Percentiles rank a stretch among this genome's conserved stretches.
phyloP scores from a whole-genome alignment of 2,113 vertebrate species.

The Eleginops maclovinus region DNA sequence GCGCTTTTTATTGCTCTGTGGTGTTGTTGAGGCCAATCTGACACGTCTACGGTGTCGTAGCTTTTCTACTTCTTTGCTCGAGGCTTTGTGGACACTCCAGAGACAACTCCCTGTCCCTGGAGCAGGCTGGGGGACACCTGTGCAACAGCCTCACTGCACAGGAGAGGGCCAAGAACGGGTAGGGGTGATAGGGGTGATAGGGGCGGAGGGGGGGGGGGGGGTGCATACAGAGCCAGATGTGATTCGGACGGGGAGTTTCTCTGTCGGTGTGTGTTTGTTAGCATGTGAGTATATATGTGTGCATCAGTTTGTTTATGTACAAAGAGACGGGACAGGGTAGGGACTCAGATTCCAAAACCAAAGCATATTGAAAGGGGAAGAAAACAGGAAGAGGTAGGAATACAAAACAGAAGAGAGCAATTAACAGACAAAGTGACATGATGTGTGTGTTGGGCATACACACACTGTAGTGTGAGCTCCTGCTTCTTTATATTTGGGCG shows the following conservation, averaged over 20 bases:
- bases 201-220: too few relatives aligned
- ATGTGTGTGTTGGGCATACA: constrained; percentile 29
- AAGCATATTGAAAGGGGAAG: constrained; percentile 62
- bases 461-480: constrained; percentile 30
- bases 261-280: constrained; percentile 24
- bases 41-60: constrained; percentile 21
- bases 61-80: constrained; percentile 13
- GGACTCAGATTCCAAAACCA: constrained; percentile 52
- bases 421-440: constrained; percentile 72
- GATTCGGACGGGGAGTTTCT: constrained; percentile 28
- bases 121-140: constrained; percentile 66
- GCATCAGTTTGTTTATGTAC: constrained; percentile 39
- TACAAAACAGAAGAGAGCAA: constrained; percentile 76
- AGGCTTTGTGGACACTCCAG: constrained; percentile 22
- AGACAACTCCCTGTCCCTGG: constrained; percentile 42
- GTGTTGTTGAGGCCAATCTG: constrained; percentile 5
- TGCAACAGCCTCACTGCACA: constrained; percentile 44
- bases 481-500: constrained; percentile 62
- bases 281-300: constrained; percentile 31
- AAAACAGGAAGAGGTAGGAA: constrained; percentile 82
- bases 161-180: not conserved
- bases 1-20: constrained; percentile 21
- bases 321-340: constrained; percentile 31
- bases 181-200: not conserved
- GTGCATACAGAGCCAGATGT: constrained; percentile 51